Base-by-base conservation (phyloP, 2,888 invertebrate species). In the Caenorhabditis parvicauda region DNA sequence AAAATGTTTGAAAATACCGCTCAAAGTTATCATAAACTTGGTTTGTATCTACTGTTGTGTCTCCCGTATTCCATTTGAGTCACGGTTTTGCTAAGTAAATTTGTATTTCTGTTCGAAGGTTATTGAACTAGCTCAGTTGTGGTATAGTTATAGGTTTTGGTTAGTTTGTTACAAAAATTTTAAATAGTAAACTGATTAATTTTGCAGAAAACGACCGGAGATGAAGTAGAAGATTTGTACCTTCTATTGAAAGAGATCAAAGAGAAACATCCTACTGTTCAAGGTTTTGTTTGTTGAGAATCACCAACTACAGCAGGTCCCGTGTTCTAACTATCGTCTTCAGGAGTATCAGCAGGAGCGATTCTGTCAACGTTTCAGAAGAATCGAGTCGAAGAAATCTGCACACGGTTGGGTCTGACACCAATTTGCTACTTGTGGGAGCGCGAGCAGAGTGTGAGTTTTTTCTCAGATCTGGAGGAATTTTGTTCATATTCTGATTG, bases 361-460 rank as follows among this genome's bases (percentile, higher is more conserved):
- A 95, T 99, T 82, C 86, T 95, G 75, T 96, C 96, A 59, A 92
- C 94, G 85, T 99, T 99, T 86, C 98, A 99, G 86, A 88, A 95
- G 84, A 88, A 92, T 80, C 87, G 98, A 80, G 79, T 85, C 63
- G 83, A 93, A 91, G 59, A 76, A 49, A 72, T 80, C 57, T 98
- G 98, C 85, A 86, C 86, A 77, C 87, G 98, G 77, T 87, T 99
- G 80, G 90, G 89, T 78, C 86, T 99, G 77, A 87, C 89, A 71
- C 88, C 92, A 50, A 85, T 98, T 75, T 90, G 93, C 35, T 98
- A 92, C 85, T 86, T 99, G 71, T 99, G 98, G 98, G 88, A 91
- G 83, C 86, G 92, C 81, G 90, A 96, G 83, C 98, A 99, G 85
- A 54, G 59, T 41, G 64, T 70, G 19, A 47, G 59, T 50, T 24